Conservation (phyloP, 2,113 vertebrate genomes). For the Nestor notabilis region DNA sequence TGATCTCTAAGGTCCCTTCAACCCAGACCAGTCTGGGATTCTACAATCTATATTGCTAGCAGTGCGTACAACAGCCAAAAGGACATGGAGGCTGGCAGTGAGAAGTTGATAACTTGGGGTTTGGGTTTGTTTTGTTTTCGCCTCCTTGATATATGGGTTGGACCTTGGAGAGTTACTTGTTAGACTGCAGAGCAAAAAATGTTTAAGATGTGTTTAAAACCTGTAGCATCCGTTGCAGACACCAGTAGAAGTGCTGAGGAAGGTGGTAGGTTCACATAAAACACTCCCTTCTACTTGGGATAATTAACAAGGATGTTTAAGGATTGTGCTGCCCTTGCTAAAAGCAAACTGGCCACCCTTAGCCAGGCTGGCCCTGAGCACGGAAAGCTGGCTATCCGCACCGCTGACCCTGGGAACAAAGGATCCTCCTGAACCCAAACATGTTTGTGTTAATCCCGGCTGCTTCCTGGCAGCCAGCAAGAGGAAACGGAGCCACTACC, state of each 20-base stretch:
- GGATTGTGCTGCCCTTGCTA: not conserved
- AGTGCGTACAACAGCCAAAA: not conserved
- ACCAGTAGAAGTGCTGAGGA: not conserved
- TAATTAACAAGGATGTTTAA: not conserved
- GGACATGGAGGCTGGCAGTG: not conserved
- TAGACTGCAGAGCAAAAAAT: not conserved
- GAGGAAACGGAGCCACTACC: slow-evolving; percentile 45
- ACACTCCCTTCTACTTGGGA: not conserved
- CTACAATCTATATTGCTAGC: not conserved
- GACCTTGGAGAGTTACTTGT: not conserved
- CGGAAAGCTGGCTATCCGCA: not conserved
- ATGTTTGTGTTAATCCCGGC: slow-evolving; percentile 53
- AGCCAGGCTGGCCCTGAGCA: slow-evolving; percentile 26
- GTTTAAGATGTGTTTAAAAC: not conserved
- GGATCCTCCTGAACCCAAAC: slow-evolving; percentile 57
- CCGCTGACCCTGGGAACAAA: slow-evolving; percentile 50
- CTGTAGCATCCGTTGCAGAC: not conserved
- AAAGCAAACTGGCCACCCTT: not conserved
- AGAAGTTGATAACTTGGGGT: not conserved
- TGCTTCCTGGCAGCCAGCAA: slow-evolving; percentile 33
- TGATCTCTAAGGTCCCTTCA: not conserved
- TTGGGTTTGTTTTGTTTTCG: not conserved
- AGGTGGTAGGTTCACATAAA: not conserved
- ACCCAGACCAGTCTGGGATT: not conserved
- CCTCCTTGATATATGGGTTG: not conserved